phyloP scores from a whole-genome alignment of 2,888 invertebrate genomes.

The Eupithecia subfuscata region DNA sequence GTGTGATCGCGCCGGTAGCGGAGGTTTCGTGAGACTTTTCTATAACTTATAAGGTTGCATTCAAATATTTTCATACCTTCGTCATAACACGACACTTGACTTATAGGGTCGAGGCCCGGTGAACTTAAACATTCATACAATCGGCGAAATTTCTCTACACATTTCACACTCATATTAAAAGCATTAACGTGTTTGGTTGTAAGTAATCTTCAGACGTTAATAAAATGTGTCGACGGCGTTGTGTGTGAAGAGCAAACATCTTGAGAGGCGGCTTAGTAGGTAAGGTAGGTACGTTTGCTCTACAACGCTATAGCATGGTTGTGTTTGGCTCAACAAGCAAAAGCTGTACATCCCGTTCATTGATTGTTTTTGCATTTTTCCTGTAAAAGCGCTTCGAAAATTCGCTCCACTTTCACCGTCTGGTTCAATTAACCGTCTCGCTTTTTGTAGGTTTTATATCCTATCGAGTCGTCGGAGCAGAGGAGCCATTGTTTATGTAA shows the following conservation, averaged over 20 bases:
- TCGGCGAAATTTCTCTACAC: conserved; percentile 40
- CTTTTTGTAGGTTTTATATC: conserved; percentile 44
- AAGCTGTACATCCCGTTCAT: conserved; percentile 39
- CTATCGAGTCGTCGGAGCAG: conserved; percentile 28
- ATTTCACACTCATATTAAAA: conserved; percentile 51
- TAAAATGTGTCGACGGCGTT: conserved; percentile 67
- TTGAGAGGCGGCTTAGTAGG: conserved; percentile 69
- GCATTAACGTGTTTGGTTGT: conserved; percentile 47
- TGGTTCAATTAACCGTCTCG: conserved; percentile 51
- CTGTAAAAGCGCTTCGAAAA: conserved; percentile 50
- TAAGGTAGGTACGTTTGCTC: neutral
- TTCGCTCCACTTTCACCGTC: conserved; percentile 52
- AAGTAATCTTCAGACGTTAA: conserved; percentile 62
- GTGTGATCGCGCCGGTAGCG: conserved; percentile 64
- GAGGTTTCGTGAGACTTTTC: conserved; percentile 65
- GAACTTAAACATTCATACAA: conserved; percentile 58
- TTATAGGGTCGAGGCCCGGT: conserved; percentile 43
- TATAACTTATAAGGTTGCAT: conserved; percentile 58
- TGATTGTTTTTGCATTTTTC: conserved; percentile 43
- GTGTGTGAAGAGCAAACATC: conserved; percentile 78
- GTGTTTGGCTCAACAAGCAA: neutral
- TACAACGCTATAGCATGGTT: conserved; percentile 1
- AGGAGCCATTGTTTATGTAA: conserved; percentile 68
- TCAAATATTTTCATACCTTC: conserved; percentile 57
- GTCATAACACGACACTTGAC: conserved; percentile 45